Evolutionary conservation across 1,140 invertebrate genomes (phyloP), one percentile per base, ranked within the genome.

Genomic region (Rhynchophorus ferrugineus): DNA sequence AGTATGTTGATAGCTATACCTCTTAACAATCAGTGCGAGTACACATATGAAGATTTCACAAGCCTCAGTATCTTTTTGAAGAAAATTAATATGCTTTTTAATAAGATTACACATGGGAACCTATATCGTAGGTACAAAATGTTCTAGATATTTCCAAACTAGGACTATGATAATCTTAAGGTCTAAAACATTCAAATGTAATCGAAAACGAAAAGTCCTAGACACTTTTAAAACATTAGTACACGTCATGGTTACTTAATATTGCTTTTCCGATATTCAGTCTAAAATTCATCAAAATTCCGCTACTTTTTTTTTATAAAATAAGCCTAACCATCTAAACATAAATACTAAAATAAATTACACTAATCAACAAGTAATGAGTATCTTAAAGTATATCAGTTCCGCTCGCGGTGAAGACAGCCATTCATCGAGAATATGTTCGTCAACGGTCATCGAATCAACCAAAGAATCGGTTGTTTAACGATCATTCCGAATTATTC

Each of bases 211-310:
- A 48, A 20, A 22, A 45, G 22, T n/a, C 24, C 24, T 29, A 44
- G 17, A 52, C 52, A 55, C 38, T 22, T 29, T 53, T 39, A 46
- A 48, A 42, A 42, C 50, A 49, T 48, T 46, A 35, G 33, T 61
- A 37, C 57, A 58, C 53, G 54, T 57, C 46, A 38, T 58, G 44
- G 44, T 54, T 49, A 52, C 35, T 46, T 39, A 49, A 45, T 59
- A 59, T 61, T 61, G 57, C 60, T 61, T 59, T 56, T 60, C 35
- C 38, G 48, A 29, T 59, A 50, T 54, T 61, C 60, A 61, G 60
- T 61, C 60, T 61, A 54, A 61, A 59, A 49, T 59, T 56, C 5
- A 38, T n/a, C n/a, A 54, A 61, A 61, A 61, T 61, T 61, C 60
- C 57, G 54, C 46, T 59, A 58, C 13, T 49, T 54, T 57, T 49